Evolutionary conservation across 2,113 vertebrate species (phyloP).

Genomic region (Pituophis catenifer): DNA sequence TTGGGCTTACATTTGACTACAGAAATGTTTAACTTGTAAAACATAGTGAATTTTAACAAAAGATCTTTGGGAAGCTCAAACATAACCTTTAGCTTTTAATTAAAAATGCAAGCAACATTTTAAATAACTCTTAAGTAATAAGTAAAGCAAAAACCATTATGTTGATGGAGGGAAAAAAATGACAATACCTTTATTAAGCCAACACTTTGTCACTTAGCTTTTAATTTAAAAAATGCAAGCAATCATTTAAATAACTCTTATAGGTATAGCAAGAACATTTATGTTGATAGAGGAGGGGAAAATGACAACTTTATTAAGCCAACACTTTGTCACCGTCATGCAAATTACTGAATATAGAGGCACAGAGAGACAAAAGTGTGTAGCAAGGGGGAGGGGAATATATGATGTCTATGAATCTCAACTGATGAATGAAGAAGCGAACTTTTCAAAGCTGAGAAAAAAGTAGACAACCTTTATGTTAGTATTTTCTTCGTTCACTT

Average conservation of each 20-base stretch:
- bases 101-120: neutral
- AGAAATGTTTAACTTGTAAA: neutral
- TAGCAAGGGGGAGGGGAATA: neutral
- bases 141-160: neutral
- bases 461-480: neutral
- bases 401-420: neutral
- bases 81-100: neutral
- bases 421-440: neutral
- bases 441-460: neutral
- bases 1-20: neutral
- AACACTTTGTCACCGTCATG: neutral
- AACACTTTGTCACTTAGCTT: neutral
- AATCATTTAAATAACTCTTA: neutral
- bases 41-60: neutral
- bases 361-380: neutral
- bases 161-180: neutral
- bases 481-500: neutral
- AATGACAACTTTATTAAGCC: neutral
- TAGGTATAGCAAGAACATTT: neutral
- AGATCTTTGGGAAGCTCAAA: neutral
- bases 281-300: neutral
- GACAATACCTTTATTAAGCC: neutral
- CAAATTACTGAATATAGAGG: neutral
- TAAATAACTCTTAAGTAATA: neutral
- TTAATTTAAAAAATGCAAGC: neutral